Conservation (phyloP, 2,113 vertebrate species). For the Eublepharis macularius region DNA sequence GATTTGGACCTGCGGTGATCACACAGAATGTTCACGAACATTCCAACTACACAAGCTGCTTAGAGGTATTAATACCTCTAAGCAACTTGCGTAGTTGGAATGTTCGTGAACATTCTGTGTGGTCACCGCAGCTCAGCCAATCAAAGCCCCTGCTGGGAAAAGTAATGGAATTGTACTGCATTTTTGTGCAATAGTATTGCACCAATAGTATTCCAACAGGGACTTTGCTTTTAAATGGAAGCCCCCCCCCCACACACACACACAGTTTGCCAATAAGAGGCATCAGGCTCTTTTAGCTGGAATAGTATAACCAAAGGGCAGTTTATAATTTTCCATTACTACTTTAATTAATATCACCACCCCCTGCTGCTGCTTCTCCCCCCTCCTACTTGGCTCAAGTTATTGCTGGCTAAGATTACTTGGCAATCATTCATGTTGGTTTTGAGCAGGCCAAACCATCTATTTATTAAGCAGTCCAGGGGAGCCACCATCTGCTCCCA, state of each 20-base stretch:
- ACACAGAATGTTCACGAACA: too few species aligned
- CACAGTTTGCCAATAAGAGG: slow-evolving; percentile 46
- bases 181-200: too few species aligned
- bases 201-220: slow-evolving; percentile 55
- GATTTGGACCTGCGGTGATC: too few species aligned
- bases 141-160: neutral
- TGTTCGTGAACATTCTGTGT: neutral
- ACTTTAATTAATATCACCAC: slow-evolving; percentile 49
- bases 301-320: slow-evolving; percentile 39
- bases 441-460: neutral
- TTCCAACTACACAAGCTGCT: too few species aligned
- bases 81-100: neutral
- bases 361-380: neutral
- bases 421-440: neutral
- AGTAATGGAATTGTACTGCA: too few species aligned
- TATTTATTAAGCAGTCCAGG: neutral
- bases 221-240: slow-evolving; percentile 56
- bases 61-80: too few species aligned
- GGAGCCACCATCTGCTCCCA: neutral
- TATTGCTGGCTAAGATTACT: neutral
- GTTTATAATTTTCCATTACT: slow-evolving; percentile 46
- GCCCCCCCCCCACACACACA: slow-evolving; percentile 42
- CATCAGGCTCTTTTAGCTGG: slow-evolving; percentile 51
- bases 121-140: neutral
- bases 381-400: slow-evolving; percentile 2